These are phyloP conservation scores for Umimayanthus kanabou DNA, from an alignment of 92 coral and sea anemone species.

Conservation along the genomic window DNA sequence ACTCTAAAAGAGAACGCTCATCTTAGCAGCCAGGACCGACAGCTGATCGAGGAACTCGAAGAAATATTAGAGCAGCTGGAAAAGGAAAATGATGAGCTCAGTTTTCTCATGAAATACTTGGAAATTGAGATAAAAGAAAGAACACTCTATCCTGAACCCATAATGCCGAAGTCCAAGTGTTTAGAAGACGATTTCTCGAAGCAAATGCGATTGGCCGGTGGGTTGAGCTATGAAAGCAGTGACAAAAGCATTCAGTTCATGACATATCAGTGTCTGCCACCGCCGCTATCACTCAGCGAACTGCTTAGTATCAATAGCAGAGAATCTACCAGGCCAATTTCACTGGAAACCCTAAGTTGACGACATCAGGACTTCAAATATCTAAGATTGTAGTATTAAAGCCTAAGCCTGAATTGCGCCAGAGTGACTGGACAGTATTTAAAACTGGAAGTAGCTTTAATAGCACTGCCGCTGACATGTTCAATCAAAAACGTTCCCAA, in stretches of 20 bases:
- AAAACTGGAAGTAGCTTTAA: not conserved
- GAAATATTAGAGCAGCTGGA: conserved; percentile 72
- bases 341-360: not conserved
- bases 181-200: conserved; percentile 89
- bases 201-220: conserved; percentile 91
- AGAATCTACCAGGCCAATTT: not conserved
- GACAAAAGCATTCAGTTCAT: conserved; percentile 78
- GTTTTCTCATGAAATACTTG: conserved; percentile 73
- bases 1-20: conserved; percentile 54
- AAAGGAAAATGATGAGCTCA: conserved; percentile 74
- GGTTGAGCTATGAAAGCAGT: conserved; percentile 81
- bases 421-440: not conserved
- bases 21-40: conserved; percentile 73
- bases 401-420: not conserved
- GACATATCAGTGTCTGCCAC: conserved; percentile 86
- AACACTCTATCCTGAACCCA: conserved; percentile 86
- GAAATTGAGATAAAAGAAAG: conserved; percentile 90
- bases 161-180: conserved; percentile 63
- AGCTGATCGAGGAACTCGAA: conserved; percentile 81
- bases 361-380: not conserved
- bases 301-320: conserved; percentile 13
- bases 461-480: not conserved
- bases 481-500: too few species aligned
- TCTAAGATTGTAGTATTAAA: not conserved
- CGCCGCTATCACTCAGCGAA: conserved; percentile 81